Base-by-base conservation (phyloP, 2,113 vertebrate genomes). In the Hiodon tergisus region DNA sequence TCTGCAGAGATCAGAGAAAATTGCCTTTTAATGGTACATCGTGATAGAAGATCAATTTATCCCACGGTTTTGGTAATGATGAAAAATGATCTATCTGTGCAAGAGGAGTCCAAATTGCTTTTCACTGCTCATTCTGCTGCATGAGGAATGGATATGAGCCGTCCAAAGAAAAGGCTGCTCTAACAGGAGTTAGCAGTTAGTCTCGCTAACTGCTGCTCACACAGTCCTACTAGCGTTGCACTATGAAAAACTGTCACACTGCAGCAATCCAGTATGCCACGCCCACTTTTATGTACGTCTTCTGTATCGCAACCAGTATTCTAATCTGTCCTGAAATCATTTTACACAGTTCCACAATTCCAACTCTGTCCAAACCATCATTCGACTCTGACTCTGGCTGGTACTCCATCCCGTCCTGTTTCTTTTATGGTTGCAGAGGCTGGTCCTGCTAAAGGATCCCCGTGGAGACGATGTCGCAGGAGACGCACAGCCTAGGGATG, bases 1-100 rank as follows among this genome's bases (percentile, higher is more conserved):
- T 71, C 60, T 5, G 60, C 68, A 31, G 67, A 71, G 68, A 76
- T 70, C 48, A 65, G 59, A 62, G 74, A 71, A 71, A 76, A 76
- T 76, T 55, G 75, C 52, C 75, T 76, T 71, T 76, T 76, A 76
- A 71, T 60, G 60, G 61, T 67, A 53, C 61, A 47, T 72, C 17
- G 69, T 72, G 77, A 78, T 53, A 65, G 63, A 59, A 78, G 73
- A 74, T 65, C 72, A 74, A 78, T 78, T 76, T 52, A 68, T 63
- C 68, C 17, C 57, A 47, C 50, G 16, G 75, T 69, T 75, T 48
- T 70, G 47, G 51, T 71, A 69, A 75, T 55, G 69, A 78, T 78
- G 69, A 68, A 31, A 11, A 76, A 72, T 50, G 55, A 17, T 67
- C 14, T 6, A 11, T 58, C 53, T 11, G 67, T 7, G 54, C 9